A percentile compares a stretch with the other conserved stretches of the same genome.
These are phyloP conservation scores for Hozukius guyotensis DNA, from an alignment of 2,797 vertebrate genomes.

Conservation along the genomic window DNA sequence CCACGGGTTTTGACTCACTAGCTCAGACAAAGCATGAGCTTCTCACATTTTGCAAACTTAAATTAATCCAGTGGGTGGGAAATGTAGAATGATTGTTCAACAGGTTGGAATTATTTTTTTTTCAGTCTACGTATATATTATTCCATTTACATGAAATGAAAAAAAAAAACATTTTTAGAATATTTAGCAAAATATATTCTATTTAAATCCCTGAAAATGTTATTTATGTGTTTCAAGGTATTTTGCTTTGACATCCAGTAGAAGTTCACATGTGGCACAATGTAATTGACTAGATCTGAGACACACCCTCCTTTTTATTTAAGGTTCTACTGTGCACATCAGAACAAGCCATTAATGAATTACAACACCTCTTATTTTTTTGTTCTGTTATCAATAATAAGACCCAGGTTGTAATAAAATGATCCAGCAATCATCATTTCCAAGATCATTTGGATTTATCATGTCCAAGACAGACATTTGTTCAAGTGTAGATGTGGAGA, in stretches of 20 bases:
- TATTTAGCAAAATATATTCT: too few relatives aligned
- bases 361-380: neutral
- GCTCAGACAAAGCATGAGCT: constrained; percentile 10
- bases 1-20: constrained; percentile 23
- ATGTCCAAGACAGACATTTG: neutral
- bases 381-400: neutral
- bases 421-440: neutral
- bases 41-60: constrained; percentile 22
- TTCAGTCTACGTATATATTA: neutral
- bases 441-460: neutral
- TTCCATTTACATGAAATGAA: neutral
- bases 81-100: constrained; percentile 31
- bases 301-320: neutral
- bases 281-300: neutral
- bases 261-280: neutral
- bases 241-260: neutral
- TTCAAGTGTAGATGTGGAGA: too few relatives aligned
- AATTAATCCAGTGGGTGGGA: constrained; percentile 7
- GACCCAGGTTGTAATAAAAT: neutral
- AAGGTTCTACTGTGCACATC: neutral
- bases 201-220: neutral
- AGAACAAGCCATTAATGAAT: neutral
- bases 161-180: neutral
- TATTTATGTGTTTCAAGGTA: neutral
- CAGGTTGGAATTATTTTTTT: neutral